Evolutionary conservation across 2,113 vertebrate genomes (phyloP), one percentile per base, ranked within the genome.

Genomic region (Monopterus albus): DNA sequence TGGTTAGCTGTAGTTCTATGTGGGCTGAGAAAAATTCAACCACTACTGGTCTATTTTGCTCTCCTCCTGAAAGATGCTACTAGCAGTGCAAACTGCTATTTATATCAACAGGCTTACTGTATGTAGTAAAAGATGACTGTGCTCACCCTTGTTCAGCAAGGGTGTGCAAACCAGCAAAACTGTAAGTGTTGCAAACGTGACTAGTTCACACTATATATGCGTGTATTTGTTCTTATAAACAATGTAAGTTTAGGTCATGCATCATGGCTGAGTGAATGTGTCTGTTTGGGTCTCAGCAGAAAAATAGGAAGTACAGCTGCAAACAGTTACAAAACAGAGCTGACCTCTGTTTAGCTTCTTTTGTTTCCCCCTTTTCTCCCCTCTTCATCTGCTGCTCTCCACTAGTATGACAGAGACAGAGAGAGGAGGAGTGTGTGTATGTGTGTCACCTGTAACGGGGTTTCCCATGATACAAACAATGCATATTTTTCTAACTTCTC

Each of bases 221-320:
- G n/a, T n/a, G n/a, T n/a, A n/a, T n/a, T n/a, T n/a, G n/a, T n/a
- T n/a, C n/a, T n/a, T n/a, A n/a, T n/a, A n/a, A n/a, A n/a, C n/a
- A n/a, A n/a, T n/a, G n/a, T n/a, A n/a, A n/a, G n/a, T n/a, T n/a
- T n/a, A n/a, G n/a, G n/a, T n/a, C n/a, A n/a, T n/a, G n/a, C 65
- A 82, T 57, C 60, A 26, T 14, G 62, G 50, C 51, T 35, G 39
- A 25, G 78, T 85, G 72, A 78, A 84, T 43, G 73, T 72, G 79
- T 78, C 60, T 81, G 75, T 74, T 76, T 86, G 64, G 56, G 53
- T 78, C 39, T 62, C 82, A 39, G 39, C 45, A 72, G 79, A 62
- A 35, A 80, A 85, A 79, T 49, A 78, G 79, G 87, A 91, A 89
- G 75, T 79, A 39, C 51, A 79, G 70, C 80, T 70, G 77, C 81